A percentile compares a stretch with the other conserved stretches of the same genome.
Evolutionary conservation across 1,140 invertebrate species (phyloP).

Genomic region (Ostrea denselamellosa): DNA sequence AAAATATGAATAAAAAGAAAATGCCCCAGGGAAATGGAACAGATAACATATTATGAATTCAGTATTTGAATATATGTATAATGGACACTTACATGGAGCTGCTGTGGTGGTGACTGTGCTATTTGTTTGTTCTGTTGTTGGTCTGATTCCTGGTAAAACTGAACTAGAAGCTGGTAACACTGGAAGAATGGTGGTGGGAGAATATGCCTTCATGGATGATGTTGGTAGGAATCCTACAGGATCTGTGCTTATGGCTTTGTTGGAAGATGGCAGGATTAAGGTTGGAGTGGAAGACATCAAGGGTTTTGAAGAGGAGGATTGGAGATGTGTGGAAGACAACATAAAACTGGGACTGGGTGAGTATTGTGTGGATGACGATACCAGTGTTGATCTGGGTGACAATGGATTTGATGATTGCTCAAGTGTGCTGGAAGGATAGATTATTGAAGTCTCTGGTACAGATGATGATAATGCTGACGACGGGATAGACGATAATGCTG

Average conservation of each 20-base stretch:
- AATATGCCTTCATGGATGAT: not conserved
- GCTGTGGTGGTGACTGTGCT: not conserved
- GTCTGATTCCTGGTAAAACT: not conserved
- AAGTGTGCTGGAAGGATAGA: not conserved
- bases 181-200: not conserved
- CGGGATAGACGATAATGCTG: constrained; percentile 35
- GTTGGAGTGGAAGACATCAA: not conserved
- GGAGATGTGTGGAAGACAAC: not conserved
- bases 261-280: not conserved
- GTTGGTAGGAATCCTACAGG: not conserved
- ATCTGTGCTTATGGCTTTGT: not conserved
- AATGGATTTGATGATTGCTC: constrained; percentile 4
- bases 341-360: not conserved
- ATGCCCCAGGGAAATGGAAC: not conserved
- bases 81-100: not conserved
- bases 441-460: not conserved
- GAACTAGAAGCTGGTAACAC: not conserved
- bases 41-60: not conserved
- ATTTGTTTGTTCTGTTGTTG: not conserved
- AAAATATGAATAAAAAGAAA: not conserved
- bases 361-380: not conserved
- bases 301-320: not conserved
- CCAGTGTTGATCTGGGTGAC: not conserved
- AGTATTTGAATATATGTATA: too few species aligned
- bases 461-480: constrained; percentile 44